Conservation (phyloP, 1,140 invertebrate species). For the Medauroidea extradentata region DNA sequence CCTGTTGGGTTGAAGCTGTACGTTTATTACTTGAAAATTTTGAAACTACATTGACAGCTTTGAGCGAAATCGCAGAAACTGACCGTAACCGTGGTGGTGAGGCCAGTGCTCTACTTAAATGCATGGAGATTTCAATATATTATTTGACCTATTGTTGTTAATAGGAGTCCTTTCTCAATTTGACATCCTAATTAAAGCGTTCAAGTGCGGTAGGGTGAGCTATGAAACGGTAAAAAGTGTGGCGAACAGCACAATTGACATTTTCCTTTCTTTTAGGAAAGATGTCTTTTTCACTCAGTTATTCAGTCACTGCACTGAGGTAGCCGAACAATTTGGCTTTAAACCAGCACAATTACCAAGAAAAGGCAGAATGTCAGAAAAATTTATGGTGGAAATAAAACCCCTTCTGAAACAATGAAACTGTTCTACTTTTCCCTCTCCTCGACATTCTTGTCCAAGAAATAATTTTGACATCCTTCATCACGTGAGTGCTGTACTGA, state of each 20-base stretch:
- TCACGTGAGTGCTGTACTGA: too few species aligned
- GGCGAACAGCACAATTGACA: background rate
- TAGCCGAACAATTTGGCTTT: too few species aligned
- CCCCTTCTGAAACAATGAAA: too few species aligned
- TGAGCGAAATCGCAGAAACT: conserved; percentile 3
- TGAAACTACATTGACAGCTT: background rate
- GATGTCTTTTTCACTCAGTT: conserved; percentile 14
- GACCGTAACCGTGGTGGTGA: background rate
- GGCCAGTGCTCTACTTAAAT: conserved; percentile 3
- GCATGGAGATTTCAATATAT: conserved; percentile 3
- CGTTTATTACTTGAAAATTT: background rate
- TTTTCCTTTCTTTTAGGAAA: conserved; percentile 9
- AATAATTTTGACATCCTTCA: too few species aligned
- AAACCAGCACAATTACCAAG: too few species aligned
- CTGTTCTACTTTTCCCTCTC: too few species aligned
- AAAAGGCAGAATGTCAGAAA: too few species aligned
- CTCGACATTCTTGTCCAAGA: too few species aligned
- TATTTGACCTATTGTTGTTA: background rate
- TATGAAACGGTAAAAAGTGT: conserved; percentile 2
- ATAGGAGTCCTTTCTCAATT: conserved; percentile 3
- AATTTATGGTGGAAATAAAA: too few species aligned
- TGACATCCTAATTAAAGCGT: background rate
- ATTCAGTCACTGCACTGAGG: too few species aligned
- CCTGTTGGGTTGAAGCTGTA: conserved; percentile 6
- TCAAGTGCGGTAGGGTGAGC: background rate